A percentile compares a stretch with the other conserved stretches of the same genome.
These are phyloP conservation scores for Aspidiotus rigidus DNA, from an alignment of 2,888 invertebrate species.

Conservation along the genomic window DNA sequence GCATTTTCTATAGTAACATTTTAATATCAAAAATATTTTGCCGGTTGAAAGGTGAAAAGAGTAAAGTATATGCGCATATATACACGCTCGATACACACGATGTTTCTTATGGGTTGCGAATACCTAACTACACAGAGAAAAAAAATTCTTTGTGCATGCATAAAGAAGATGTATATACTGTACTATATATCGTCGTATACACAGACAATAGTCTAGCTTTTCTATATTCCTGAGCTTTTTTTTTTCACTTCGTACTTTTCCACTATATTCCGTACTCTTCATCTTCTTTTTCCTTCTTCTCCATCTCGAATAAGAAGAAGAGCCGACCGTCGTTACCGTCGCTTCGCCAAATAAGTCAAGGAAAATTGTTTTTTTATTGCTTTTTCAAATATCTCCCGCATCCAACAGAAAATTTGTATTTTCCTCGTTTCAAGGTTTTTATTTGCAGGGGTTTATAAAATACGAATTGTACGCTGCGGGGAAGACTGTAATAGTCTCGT, in stretches of 20 bases:
- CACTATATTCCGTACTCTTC: neutral
- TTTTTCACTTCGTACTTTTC: neutral
- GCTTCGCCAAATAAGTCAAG: conserved; percentile 27
- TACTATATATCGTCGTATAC: neutral
- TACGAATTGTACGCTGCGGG: too few species aligned
- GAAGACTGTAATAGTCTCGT: too few species aligned
- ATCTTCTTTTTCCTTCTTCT: neutral
- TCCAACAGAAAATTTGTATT: conserved; percentile 19
- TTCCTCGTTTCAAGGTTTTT: conserved; percentile 29
- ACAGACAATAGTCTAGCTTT: neutral
- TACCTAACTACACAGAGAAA: conserved; percentile 8
- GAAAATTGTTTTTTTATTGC: conserved; percentile 33
- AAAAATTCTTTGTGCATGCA: conserved; percentile 30
- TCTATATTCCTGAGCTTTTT: neutral
- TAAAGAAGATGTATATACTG: conserved; percentile 25
- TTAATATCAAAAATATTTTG: conserved; percentile 32
- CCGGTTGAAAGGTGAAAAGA: conserved; percentile 32
- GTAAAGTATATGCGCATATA: conserved; percentile 10
- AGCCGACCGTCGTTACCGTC: conserved; percentile 1
- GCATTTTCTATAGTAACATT: conserved; percentile 25
- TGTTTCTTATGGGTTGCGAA: neutral
- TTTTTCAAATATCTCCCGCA: conserved; percentile 29
- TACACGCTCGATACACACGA: conserved; percentile 5
- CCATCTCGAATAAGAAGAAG: conserved; percentile 13
- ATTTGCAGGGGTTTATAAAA: neutral